Evolutionary conservation across 2,888 invertebrate species (phyloP).

Genomic region (Caenorhabditis doughertyi): DNA sequence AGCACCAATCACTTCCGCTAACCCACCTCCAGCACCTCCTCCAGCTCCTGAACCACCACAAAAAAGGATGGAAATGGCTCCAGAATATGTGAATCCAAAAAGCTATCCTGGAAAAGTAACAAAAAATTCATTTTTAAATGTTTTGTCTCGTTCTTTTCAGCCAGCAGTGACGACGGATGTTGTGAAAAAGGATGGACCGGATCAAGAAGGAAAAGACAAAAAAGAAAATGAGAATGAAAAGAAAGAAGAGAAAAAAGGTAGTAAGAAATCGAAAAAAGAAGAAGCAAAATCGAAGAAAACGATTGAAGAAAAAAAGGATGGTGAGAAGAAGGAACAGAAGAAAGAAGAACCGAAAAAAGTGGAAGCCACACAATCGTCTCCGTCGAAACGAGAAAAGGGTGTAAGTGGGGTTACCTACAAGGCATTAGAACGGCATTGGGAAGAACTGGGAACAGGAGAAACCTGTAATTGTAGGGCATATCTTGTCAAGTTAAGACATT

Average conservation of each 20-base stretch:
- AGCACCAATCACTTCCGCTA: slow-evolving; percentile 4
- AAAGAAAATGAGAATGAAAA: slow-evolving; percentile 25
- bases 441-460: too few species aligned
- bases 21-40: slow-evolving; percentile 6
- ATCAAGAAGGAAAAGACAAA: slow-evolving; percentile 29
- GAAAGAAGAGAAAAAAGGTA: slow-evolving; percentile 34
- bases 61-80: slow-evolving; percentile 6
- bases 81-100: slow-evolving; percentile 2
- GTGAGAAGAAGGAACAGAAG: slow-evolving; percentile 13
- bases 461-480: too few species aligned
- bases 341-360: slow-evolving; percentile 56
- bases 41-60: slow-evolving; percentile 10
- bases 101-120: slow-evolving; percentile 1
- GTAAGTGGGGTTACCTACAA: too few species aligned
- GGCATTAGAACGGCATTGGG: too few species aligned
- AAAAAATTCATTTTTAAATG: background rate
- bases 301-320: slow-evolving; percentile 9
- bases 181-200: slow-evolving; percentile 1
- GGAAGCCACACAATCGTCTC: too few species aligned
- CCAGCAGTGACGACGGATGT: background rate
- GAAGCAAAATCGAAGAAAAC: slow-evolving; percentile 11
- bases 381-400: too few species aligned
- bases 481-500: too few species aligned
- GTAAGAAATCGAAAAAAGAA: slow-evolving; percentile 20
- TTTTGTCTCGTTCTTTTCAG: background rate